Evolutionary conservation across 2,113 vertebrate genomes (phyloP).

Genomic region (Empidonax traillii): DNA sequence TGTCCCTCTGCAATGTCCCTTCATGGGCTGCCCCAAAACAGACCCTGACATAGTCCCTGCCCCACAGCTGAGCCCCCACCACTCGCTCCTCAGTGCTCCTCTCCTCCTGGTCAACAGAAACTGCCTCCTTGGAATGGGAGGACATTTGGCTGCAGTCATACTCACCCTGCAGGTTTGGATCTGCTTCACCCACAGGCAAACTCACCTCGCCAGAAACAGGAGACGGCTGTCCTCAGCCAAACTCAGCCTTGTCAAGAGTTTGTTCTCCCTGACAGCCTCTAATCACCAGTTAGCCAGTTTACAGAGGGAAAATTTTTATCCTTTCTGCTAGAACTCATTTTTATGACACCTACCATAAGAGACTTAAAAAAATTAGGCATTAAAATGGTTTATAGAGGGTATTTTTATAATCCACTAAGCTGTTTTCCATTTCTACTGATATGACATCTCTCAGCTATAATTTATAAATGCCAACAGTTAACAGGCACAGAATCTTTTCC

Average conservation of each 20-base stretch:
- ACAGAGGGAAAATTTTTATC: conserved; percentile 10
- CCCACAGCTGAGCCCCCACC: neutral
- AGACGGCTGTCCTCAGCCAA: neutral
- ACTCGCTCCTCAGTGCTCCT: neutral
- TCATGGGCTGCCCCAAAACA: neutral
- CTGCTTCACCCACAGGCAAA: neutral
- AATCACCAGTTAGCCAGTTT: conserved; percentile 49
- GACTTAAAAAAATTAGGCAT: conserved; percentile 60
- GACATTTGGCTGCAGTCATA: neutral
- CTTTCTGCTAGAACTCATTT: conserved; percentile 48
- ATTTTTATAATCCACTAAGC: conserved; percentile 64
- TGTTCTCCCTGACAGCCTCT: conserved; percentile 25
- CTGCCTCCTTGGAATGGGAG: neutral
- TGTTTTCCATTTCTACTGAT: conserved; percentile 61
- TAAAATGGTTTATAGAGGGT: conserved; percentile 59
- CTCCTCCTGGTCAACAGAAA: neutral
- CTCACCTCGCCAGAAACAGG: neutral
- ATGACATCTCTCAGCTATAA: conserved; percentile 61
- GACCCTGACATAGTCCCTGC: neutral
- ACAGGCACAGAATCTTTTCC: conserved; percentile 36
- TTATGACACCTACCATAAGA: conserved; percentile 61
- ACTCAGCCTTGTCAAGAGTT: neutral
- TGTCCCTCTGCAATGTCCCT: rapidly evolving
- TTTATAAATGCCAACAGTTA: conserved; percentile 68
- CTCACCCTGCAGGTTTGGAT: neutral